These are phyloP conservation scores for Formicarius rufipectus DNA, from an alignment of 2,113 vertebrate genomes.

Conservation along the genomic window DNA sequence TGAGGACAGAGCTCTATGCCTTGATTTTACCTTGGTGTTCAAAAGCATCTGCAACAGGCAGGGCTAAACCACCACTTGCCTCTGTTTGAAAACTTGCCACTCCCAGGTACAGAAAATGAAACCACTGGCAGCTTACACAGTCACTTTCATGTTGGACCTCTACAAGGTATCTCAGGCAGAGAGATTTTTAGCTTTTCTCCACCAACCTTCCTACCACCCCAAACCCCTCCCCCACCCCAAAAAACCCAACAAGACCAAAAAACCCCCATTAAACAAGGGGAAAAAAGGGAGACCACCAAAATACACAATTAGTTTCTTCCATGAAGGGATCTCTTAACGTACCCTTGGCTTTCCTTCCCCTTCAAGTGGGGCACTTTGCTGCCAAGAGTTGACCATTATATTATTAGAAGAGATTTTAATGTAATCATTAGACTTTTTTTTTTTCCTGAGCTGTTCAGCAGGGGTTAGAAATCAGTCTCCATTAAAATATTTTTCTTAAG, in stretches of 20 bases:
- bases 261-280: neutral
- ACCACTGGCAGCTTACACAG: neutral
- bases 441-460: constrained; percentile 9
- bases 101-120: neutral
- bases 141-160: neutral
- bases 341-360: neutral
- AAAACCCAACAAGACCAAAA: neutral
- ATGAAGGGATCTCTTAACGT: neutral
- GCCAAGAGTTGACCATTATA: constrained; percentile 2
- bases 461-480: constrained; percentile 51
- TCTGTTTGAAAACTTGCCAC: neutral
- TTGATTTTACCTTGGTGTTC: neutral
- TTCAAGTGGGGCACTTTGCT: neutral
- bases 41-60: neutral
- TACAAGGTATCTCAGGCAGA: neutral
- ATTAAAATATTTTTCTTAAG: constrained; percentile 42
- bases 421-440: constrained; percentile 39
- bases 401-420: neutral
- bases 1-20: neutral
- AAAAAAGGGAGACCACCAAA: neutral
- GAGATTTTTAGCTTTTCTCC: neutral
- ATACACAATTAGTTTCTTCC: neutral
- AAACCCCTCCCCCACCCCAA: too few relatives aligned
- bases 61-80: neutral
- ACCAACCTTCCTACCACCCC: too few relatives aligned